Base-by-base conservation (phyloP, 2,113 vertebrate species). In the Lampris megalopsis region DNA sequence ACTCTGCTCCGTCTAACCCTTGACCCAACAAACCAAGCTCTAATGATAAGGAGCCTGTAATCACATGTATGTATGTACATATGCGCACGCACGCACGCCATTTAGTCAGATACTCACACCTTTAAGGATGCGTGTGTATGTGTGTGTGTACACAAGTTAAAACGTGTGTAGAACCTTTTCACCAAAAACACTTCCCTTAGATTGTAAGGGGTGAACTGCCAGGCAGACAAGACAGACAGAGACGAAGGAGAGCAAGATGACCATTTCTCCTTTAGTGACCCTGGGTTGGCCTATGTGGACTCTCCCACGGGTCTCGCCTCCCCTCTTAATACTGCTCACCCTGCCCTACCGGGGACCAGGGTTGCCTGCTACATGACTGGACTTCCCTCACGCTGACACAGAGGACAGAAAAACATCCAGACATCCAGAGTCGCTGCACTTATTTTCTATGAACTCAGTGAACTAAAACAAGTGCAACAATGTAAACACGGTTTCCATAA, bases 1-100 rank as follows among this genome's bases (percentile, higher is more conserved):
- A 57, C 73, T 86, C 75, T 37, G 69, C 68, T 66, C 73, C 70
- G 37, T 58, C 59, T 86, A 86, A 90, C 85, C 83, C 74, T 61
- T 37, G 41, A 68, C 72, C 82, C 81, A 10, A 68, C 67, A 9
- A 69, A 64, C 71, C 45, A 0, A 66, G 71, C 71, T 68, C 64
- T 45, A 49, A 54, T 69, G 81, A 87, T 87, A 85, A 88, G 79
- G 54, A 50, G 76, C 65, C 59, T 1, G 58, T 2, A 53, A 61
- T 47, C 77, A 79, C 82, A 80, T 68, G 58, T 43, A 83, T 65
- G 6, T 74, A 61, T 24, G 11, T 53, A 53, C 70, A 64, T 59
- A 11, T 13, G 43, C 10, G 13, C 50, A 59, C 52, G 7, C 48
- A 41, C 56, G 53, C 62, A 52, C 11, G 38, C 37, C 1, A 7